These are phyloP conservation scores for Cololabis saira DNA, from an alignment of 2,113 vertebrate genomes.

Conservation along the genomic window DNA sequence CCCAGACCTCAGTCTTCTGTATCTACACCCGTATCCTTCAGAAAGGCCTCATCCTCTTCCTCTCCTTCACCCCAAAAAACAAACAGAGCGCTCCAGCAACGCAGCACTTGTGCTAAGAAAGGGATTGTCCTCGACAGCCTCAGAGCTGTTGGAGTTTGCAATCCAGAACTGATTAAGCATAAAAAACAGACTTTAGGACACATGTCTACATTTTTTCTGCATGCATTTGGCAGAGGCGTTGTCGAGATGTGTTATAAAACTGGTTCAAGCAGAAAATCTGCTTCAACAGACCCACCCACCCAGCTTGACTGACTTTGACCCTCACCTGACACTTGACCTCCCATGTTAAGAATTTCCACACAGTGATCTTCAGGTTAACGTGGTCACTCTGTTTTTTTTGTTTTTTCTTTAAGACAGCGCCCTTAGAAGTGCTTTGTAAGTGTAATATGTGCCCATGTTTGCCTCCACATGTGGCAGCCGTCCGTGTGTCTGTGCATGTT, in stretches of 20 bases:
- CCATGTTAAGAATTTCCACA: conserved; percentile 27
- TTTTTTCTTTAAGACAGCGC: conserved; percentile 3
- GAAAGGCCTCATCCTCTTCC: conserved; percentile 33
- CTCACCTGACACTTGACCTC: conserved; percentile 19
- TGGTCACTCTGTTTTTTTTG: conserved; percentile 13
- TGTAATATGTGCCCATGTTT: conserved; percentile 21
- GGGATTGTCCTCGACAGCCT: background rate
- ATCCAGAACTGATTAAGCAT: too few species aligned
- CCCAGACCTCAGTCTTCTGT: conserved; percentile 30
- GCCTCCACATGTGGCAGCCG: conserved; percentile 56
- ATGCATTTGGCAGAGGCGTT: background rate
- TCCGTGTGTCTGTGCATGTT: conserved; percentile 7
- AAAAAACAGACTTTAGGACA: background rate
- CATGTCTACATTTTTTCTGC: background rate
- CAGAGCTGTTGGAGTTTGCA: background rate
- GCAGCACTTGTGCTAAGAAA: background rate
- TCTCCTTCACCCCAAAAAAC: conserved; percentile 15
- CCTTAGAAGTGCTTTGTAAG: conserved; percentile 24
- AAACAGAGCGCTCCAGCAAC: conserved; percentile 1
- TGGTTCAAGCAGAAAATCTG: conserved; percentile 42
- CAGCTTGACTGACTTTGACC: conserved; percentile 37
- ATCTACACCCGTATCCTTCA: conserved; percentile 24
- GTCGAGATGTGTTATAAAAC: background rate
- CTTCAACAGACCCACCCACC: conserved; percentile 14
- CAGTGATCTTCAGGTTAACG: conserved; percentile 9